Base-by-base conservation (phyloP, 2,113 vertebrate genomes). In the Gambusia holbrooki region DNA sequence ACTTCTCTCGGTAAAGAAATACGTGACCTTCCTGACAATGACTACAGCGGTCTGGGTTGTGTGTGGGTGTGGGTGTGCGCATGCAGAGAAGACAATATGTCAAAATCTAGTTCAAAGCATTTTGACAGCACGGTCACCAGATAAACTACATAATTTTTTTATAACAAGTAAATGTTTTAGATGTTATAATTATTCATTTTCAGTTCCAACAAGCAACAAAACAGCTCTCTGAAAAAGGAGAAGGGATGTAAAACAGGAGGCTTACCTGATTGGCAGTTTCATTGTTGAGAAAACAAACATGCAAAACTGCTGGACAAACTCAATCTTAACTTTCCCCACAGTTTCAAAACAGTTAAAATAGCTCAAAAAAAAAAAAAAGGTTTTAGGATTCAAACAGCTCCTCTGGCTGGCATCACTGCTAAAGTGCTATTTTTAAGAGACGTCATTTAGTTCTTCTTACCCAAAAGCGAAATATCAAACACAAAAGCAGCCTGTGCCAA, bases 1-100 rank as follows among this genome's bases (percentile, higher is more conserved):
- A 87, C 81, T 64, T 87, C 51, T 83, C 66, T 68, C 61, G 13
- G 54, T 58, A 32, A 73, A 85, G 17, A 76, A 67, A 54, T 80
- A 65, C 28, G 12, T 83, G 73, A 75, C 88, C 82, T 68, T 73
- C 71, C 32, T 73, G 74, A 80, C 69, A 70, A 30, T 61, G 32
- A 27, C 66, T 69, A 1, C 6, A 65, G 66, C 69, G 68, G 76
- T 48, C 37, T 73, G 71, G 69, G 37, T 71, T 54, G 11, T 37
- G 9, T 11, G 32, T 3, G 32, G 3, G 32, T 32, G 32, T 3
- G 32, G 0, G 32, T 32, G 32, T 32, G 32, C 5, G 32, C 14
- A 29, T 73, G 8, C 9, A 17, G 35, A 22, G 17, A 64, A n/a
- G 29, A 42, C 25, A 33, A 37, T 3, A 62, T 25, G 4, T 19